Evolutionary conservation across 2,113 vertebrate species (phyloP), one percentile per base, ranked within the genome.

Genomic region (Paramisgurnus dabryanus): DNA sequence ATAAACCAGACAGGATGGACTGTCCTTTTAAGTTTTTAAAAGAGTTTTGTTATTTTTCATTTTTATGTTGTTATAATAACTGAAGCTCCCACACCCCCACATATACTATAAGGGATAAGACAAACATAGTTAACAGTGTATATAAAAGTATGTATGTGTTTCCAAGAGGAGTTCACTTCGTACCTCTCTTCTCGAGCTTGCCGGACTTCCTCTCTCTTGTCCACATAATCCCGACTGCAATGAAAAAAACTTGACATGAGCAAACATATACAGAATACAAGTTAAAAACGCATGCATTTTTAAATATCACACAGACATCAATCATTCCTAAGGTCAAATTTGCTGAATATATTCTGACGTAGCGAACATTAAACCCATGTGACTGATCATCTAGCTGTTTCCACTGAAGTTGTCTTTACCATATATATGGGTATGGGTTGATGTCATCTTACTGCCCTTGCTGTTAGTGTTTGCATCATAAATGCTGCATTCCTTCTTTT

Each of bases 141-240:
- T 34, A 34, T 34, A 34, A 34, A 34, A 34, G 1, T 10, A 17
- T 65, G 22, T 22, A 22, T 22, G 22, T 22, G 22, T 22, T 22
- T 22, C 22, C 22, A 22, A 22, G 22, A 22, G 22, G 22, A 22
- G 22, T 22, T 22, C 22, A 22, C 22, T 22, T 65, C 18, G 6
- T 81, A 98, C 97, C 97, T 97, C 86, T 98, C 96, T 91, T 96
- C 96, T 91, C 96, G 93, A 81, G 95, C 95, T 85, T 96, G 96
- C 90, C 94, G 94, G 53, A 92, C 92, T 70, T 96, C 96, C 87
- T 98, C 96, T 89, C 94, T 94, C 91, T 96, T 98, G 81, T 97
- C 95, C 84, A 93, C 90, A 87, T 95, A 95, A 81, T 96, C 95
- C 2, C 93, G 96, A 92, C 97, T 99, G 84, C 75, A 87, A 79